Base-by-base conservation (phyloP, 2,113 vertebrate species). In the human region DNA sequence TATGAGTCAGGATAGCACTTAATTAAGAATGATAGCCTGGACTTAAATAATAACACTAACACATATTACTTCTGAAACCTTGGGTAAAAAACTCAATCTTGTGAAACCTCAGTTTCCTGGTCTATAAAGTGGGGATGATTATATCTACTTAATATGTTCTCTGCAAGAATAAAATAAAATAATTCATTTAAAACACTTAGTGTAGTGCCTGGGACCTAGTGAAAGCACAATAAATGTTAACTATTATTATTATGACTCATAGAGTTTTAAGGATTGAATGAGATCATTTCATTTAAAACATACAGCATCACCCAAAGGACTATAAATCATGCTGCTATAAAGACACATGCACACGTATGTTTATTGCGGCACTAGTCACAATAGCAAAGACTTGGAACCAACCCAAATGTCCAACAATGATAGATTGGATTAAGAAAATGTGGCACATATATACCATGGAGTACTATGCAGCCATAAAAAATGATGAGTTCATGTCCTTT, bases 61-160 rank as follows among this genome's bases (percentile, higher is more conserved):
- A 4, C 64, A 55, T 73, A 64, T 61, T 70, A 87, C 40, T 84
- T 73, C 43, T 78, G 23, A 95, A 93, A 90, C 8, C 22, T 66
- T 81, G 52, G 38, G 38, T 45, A 94, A 93, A 61, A 48, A 85
- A 64, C 7, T 86, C 43, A 81, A 64, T 84, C 55, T 84, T 4
- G 1, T 20, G 81, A 89, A 94, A 45, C 38, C 43, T 97, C 52
- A 52, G 50, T 91, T 89, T 96, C 35, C 78, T 94, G 59, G 55
- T 93, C 82, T 93, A 61, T 78, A 93, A 82, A 93, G 85, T 80
- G 76, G 85, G 68, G 6, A 12, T 96, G 85, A 61, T 27, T 70
- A 45, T 38, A 59, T 20, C 86, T 76, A 76, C n/a, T 50, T 82
- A 82, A 83, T 16, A 94, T 45, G 7, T 35, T 96, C 89, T 88